These are phyloP conservation scores for Macaria liturata DNA, from an alignment of 2,888 invertebrate species.

Conservation along the genomic window DNA sequence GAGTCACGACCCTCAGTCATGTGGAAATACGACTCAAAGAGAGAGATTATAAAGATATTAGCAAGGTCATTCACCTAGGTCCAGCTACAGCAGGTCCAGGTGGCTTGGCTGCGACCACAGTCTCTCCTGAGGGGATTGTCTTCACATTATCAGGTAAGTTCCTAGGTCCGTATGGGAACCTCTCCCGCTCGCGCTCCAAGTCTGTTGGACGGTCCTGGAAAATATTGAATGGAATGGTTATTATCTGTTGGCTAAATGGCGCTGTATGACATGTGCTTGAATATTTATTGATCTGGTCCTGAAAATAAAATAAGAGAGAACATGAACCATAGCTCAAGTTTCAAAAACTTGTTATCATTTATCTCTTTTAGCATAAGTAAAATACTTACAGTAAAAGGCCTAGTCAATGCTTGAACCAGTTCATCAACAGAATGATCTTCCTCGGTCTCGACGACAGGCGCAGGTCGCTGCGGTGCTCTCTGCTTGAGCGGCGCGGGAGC, in stretches of 20 bases:
- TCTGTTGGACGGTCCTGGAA: constrained; percentile 79
- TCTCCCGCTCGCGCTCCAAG: constrained; percentile 85
- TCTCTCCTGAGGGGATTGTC: constrained; percentile 61
- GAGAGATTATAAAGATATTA: no score
- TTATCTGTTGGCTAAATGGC: neutral
- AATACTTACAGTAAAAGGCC: constrained; percentile 72
- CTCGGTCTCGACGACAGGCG: constrained; percentile 63
- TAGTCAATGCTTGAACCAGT: constrained; percentile 71
- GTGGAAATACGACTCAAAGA: no score
- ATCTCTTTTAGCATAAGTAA: no score
- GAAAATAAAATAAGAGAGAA: no score
- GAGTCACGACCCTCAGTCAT: no score
- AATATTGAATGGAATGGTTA: neutral
- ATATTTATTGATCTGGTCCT: no score
- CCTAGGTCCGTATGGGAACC: constrained; percentile 91
- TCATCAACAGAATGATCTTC: constrained; percentile 71
- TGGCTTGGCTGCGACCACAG: constrained; percentile 76
- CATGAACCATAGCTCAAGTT: no score
- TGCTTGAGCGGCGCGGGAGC: constrained; percentile 73
- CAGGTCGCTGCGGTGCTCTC: constrained; percentile 58
- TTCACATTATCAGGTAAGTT: constrained; percentile 79
- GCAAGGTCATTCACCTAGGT: constrained; percentile 53
- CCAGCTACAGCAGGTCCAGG: constrained; percentile 81
- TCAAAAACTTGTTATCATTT: no score
- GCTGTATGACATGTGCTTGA: no score